Conservation (phyloP, 1,140 invertebrate genomes). For the Callitettix versicolor region DNA sequence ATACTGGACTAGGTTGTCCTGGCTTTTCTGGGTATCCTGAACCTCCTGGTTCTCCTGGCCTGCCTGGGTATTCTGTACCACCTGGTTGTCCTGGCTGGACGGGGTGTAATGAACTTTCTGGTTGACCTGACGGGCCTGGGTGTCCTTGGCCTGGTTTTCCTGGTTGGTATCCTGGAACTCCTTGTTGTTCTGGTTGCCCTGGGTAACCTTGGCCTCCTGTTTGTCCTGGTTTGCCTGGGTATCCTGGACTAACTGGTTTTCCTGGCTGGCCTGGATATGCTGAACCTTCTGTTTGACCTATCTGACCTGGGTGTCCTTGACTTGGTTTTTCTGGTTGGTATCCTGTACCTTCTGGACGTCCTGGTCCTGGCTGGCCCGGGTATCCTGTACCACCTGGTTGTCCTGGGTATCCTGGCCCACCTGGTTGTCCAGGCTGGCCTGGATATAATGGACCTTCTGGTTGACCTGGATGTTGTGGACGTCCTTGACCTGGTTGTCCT, state of each 20-base stretch:
- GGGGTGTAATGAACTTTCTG: slow-evolving; percentile 26
- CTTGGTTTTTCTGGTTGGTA: slow-evolving; percentile 25
- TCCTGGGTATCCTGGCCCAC: slow-evolving; percentile 17
- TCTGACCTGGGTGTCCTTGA: slow-evolving; percentile 22
- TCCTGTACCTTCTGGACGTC: slow-evolving; percentile 17
- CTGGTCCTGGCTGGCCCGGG: slow-evolving; percentile 20
- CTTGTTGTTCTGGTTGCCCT: slow-evolving; percentile 22
- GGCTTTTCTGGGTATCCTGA: slow-evolving; percentile 17
- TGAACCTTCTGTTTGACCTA: slow-evolving; percentile 24
- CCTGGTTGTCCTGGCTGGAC: slow-evolving; percentile 21
- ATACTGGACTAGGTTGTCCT: slow-evolving; percentile 21
- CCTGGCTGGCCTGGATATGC: slow-evolving; percentile 22
- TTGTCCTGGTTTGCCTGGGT: slow-evolving; percentile 20
- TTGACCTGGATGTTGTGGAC: slow-evolving; percentile 13
- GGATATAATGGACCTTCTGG: slow-evolving; percentile 9
- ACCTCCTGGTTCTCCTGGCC: slow-evolving; percentile 11
- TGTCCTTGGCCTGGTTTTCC: slow-evolving; percentile 22
- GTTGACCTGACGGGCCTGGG: slow-evolving; percentile 28
- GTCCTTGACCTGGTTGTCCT: slow-evolving; percentile 19
- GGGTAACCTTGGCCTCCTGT: slow-evolving; percentile 24
- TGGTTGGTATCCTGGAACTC: slow-evolving; percentile 19
- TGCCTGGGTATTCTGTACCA: slow-evolving; percentile 8
- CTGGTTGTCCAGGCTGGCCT: slow-evolving; percentile 18
- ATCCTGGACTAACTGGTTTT: slow-evolving; percentile 21
- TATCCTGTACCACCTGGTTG: slow-evolving; percentile 11